phyloP scores from a whole-genome alignment of 1,140 invertebrate species.

The Drosophila gunungcola region DNA sequence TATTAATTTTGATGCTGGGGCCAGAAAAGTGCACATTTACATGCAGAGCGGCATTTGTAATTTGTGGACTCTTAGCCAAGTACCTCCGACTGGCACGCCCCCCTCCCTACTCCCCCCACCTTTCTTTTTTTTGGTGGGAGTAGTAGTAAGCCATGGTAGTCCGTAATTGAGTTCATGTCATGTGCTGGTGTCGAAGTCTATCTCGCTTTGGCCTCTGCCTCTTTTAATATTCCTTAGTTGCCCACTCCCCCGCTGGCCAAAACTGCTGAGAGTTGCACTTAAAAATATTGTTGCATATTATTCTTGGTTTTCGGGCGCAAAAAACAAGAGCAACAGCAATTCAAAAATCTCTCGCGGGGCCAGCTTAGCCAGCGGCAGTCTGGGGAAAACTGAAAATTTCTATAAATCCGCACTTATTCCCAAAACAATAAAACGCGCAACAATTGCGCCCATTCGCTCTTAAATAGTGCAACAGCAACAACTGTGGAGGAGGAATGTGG shows the following conservation, averaged over 20 bases:
- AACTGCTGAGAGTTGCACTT: conserved; percentile 39
- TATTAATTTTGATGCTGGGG: conserved; percentile 78
- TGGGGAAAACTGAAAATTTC: conserved; percentile 60
- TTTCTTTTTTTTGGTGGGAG: conserved; percentile 19
- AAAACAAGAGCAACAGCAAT: conserved; percentile 23
- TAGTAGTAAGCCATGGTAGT: conserved; percentile 4
- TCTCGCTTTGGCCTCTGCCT: not conserved
- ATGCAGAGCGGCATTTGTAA: conserved; percentile 77
- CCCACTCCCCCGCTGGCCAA: not conserved
- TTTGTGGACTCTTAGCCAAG: conserved; percentile 71
- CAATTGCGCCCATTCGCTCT: conserved; percentile 73
- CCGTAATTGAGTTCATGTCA: conserved; percentile 74
- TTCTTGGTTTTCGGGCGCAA: conserved; percentile 1
- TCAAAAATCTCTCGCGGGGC: conserved; percentile 27
- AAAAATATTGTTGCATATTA: conserved; percentile 43
- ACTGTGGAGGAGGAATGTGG: not conserved
- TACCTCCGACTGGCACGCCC: conserved; percentile 49
- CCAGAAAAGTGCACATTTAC: conserved; percentile 77
- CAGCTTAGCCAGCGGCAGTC: conserved; percentile 20
- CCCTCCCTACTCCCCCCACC: too few species aligned
- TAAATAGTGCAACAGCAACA: conserved; percentile 70
- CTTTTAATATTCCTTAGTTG: conserved; percentile 17
- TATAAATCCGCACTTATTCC: conserved; percentile 82
- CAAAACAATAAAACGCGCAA: conserved; percentile 82
- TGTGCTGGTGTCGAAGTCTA: conserved; percentile 49